phyloP scores from a whole-genome alignment of 2,888 invertebrate species.

The Dasysyrphus albostriatus region DNA sequence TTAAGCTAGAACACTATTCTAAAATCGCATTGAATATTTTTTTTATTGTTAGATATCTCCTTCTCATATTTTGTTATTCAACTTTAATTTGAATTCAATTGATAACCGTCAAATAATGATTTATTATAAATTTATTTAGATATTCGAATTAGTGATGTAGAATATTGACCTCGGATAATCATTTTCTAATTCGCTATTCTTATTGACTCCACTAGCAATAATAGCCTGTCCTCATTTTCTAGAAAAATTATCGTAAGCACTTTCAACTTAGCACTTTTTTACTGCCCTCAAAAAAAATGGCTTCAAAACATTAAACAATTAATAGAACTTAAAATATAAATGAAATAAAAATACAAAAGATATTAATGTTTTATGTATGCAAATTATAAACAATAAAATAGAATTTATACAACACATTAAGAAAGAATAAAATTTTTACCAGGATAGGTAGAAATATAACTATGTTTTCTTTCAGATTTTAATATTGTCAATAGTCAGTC shows the following conservation, averaged over 20 bases:
- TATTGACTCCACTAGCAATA: background rate
- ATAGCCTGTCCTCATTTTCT: background rate
- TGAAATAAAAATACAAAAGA: slow-evolving; percentile 21
- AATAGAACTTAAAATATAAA: slow-evolving; percentile 10
- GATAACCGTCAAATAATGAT: too few species aligned
- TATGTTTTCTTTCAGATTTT: background rate
- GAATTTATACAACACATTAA: slow-evolving; percentile 60
- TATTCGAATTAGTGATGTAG: background rate
- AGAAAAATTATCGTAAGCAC: slow-evolving; percentile 21
- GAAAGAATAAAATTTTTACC: slow-evolving; percentile 8
- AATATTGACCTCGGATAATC: background rate
- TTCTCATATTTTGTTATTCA: slow-evolving; percentile 1
- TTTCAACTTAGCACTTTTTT: slow-evolving; percentile 25
- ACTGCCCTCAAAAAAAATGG: slow-evolving; percentile 1
- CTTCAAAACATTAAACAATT: slow-evolving; percentile 13
- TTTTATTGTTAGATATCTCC: background rate
- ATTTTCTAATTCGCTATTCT: background rate
- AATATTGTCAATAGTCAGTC: too few species aligned
- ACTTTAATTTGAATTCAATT: background rate
- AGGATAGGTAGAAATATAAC: background rate
- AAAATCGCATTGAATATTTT: background rate
- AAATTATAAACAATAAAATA: slow-evolving; percentile 63
- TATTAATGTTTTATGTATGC: slow-evolving; percentile 53
- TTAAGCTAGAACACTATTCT: background rate
- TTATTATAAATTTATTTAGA: too few species aligned